Evolutionary conservation across 2,888 invertebrate species (phyloP).

Genomic region (Theretra japonica): DNA sequence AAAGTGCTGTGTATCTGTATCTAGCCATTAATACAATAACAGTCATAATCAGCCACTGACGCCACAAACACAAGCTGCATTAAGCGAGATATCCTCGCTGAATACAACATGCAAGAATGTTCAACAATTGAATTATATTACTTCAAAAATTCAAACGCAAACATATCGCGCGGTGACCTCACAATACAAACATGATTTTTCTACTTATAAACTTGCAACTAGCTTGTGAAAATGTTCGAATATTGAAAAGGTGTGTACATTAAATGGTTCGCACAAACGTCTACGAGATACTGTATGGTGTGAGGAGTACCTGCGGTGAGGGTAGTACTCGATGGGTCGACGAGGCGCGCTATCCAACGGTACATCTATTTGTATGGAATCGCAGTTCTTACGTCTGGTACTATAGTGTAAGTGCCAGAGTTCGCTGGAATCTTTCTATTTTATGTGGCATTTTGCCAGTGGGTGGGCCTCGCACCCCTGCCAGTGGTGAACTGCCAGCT

Average conservation of each 20-base stretch:
- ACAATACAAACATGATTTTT: too few relatives aligned
- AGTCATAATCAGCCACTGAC: too few relatives aligned
- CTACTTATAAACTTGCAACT: too few relatives aligned
- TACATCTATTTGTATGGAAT: constrained; percentile 20
- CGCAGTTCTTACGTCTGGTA: constrained; percentile 15
- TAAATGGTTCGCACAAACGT: neutral
- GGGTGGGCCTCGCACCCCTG: neutral
- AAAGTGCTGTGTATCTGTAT: too few relatives aligned
- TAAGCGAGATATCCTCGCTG: too few relatives aligned
- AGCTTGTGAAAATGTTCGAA: too few relatives aligned
- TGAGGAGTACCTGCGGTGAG: neutral
- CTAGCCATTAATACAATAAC: too few relatives aligned
- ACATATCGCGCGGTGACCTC: too few relatives aligned
- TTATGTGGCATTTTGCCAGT: constrained; percentile 25
- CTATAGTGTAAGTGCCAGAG: constrained; percentile 18
- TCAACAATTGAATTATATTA: too few relatives aligned
- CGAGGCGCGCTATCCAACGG: constrained; percentile 10
- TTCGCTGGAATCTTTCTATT: constrained; percentile 22
- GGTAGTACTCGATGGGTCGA: neutral
- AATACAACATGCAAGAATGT: too few relatives aligned
- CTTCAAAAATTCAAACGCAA: too few relatives aligned
- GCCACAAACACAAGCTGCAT: too few relatives aligned
- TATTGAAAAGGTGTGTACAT: neutral
- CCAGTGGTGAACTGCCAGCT: neutral
- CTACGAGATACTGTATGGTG: neutral